phyloP scores from a whole-genome alignment of 2,113 vertebrate species.

The Setophaga kirtlandii region DNA sequence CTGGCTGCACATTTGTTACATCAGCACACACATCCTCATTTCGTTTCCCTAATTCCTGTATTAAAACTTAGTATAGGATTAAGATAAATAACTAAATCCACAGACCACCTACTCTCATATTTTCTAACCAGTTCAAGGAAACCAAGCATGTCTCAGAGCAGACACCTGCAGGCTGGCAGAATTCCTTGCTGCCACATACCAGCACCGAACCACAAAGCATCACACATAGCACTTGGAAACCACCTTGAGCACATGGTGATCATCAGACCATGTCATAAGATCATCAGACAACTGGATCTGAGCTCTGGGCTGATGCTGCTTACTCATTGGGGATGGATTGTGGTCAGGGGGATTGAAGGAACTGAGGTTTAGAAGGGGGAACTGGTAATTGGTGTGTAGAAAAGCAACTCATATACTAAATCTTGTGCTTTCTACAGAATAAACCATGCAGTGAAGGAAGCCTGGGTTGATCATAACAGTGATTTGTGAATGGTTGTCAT shows the following conservation, averaged over 20 bases:
- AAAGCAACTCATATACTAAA: not conserved
- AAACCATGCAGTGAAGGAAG: not conserved
- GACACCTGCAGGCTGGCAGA: not conserved
- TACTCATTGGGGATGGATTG: not conserved
- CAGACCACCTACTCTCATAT: not conserved
- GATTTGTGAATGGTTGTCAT: not conserved
- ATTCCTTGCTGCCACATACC: not conserved
- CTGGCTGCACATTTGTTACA: not conserved
- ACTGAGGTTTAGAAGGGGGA: conserved; percentile 23
- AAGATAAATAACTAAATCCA: not conserved
- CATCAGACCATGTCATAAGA: conserved; percentile 10
- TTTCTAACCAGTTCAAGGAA: not conserved
- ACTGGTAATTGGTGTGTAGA: not conserved
- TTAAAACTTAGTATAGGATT: not conserved
- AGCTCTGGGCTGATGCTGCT: not conserved
- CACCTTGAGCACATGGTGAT: not conserved
- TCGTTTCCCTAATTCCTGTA: conserved; percentile 29
- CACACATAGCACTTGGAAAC: not conserved
- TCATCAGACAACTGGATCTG: not conserved
- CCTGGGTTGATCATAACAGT: not conserved
- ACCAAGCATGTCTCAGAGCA: not conserved
- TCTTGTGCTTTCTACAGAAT: not conserved
- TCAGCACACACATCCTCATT: conserved; percentile 54
- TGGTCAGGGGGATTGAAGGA: not conserved
- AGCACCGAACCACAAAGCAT: not conserved